Base-by-base conservation (phyloP, 2,113 vertebrate genomes). In the Plecotus auritus region DNA sequence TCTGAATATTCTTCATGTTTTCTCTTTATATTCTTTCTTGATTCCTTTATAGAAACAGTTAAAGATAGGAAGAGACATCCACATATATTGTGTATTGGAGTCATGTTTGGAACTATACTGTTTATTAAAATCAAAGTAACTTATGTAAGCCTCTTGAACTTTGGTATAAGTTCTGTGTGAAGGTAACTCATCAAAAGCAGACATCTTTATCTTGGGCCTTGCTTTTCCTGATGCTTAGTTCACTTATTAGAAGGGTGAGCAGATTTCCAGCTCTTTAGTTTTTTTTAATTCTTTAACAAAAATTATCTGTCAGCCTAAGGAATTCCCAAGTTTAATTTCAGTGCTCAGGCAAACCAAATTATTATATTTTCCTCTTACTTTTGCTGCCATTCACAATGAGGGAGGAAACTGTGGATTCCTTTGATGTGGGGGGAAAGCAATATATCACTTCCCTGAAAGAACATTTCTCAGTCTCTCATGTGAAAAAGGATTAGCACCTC, bases 401-500 rank as follows among this genome's bases (percentile, higher is more conserved):
- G 93, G 72, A 93, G 78, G 83, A 95, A 95, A 97, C 95, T 97
- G 97, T 98, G 80, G 84, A 76, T 76, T 97, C 97, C 98, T 99
- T 99, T 98, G 98, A 98, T 98, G 98, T 72, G 47, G 3, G 2
- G 23, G 22, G 89, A 97, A 98, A 97, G 97, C 98, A 98, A 98
- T 99, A 98, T 98, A 99, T 98, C 98, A 98, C 98, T 98, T 98
- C 97, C 97, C 98, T 98, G 98, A 98, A 98, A 98, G 98, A 98
- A 88, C 98, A 95, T 98, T 98, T 99, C 98, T 98, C 97, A 98
- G 98, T 98, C 98, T 98, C 98, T 98, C 98, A 98, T 98, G 98
- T 99, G 98, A 98, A 98, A 98, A 98, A 98, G 98, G 98, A 98
- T 99, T 98, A 99, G 98, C 98, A 98, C 98, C 98, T 98, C 98